A percentile compares a stretch with the other conserved stretches of the same genome.
phyloP scores from a whole-genome alignment of 2,797 vertebrate species.

The Sebastolobus alascanus region DNA sequence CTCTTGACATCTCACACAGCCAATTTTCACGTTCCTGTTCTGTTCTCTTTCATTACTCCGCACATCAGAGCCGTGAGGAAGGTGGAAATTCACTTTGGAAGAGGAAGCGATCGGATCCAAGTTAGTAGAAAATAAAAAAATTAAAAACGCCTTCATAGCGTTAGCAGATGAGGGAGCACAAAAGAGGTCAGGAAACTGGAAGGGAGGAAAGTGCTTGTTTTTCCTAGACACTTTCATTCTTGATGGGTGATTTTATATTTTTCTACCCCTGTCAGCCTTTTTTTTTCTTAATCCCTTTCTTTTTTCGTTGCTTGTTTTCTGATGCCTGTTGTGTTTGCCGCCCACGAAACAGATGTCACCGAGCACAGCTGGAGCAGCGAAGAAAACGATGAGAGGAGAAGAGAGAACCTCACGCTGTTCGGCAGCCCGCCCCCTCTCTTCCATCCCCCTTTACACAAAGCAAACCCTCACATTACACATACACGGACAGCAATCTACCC shows the following conservation, averaged over 20 bases:
- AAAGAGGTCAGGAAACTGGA: conserved; percentile 46
- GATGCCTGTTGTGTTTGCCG: conserved; percentile 67
- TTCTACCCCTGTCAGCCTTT: conserved; percentile 60
- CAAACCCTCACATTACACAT: conserved; percentile 39
- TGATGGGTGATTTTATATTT: conserved; percentile 48
- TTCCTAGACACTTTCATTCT: conserved; percentile 56
- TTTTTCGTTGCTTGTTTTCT: conserved; percentile 59
- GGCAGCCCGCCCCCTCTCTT: conserved; percentile 48
- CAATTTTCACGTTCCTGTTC: conserved; percentile 69
- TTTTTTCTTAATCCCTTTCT: conserved; percentile 34
- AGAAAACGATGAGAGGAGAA: conserved; percentile 60
- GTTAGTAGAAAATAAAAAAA: conserved; percentile 34
- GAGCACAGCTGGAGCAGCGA: conserved; percentile 70
- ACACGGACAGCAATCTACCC: conserved; percentile 25
- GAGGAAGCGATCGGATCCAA: conserved; percentile 36
- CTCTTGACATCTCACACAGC: conserved; percentile 64
- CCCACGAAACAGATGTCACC: conserved; percentile 78
- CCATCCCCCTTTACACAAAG: conserved; percentile 37
- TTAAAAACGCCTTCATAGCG: conserved; percentile 6
- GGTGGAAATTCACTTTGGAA: conserved; percentile 51
- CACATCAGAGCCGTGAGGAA: conserved; percentile 60
- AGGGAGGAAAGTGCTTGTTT: conserved; percentile 51
- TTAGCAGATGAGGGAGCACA: conserved; percentile 34
- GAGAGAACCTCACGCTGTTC: conserved; percentile 63
- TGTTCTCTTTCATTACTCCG: conserved; percentile 63